phyloP scores from a whole-genome alignment of 2,113 vertebrate species.

The Sarotherodon lohbergeri region DNA sequence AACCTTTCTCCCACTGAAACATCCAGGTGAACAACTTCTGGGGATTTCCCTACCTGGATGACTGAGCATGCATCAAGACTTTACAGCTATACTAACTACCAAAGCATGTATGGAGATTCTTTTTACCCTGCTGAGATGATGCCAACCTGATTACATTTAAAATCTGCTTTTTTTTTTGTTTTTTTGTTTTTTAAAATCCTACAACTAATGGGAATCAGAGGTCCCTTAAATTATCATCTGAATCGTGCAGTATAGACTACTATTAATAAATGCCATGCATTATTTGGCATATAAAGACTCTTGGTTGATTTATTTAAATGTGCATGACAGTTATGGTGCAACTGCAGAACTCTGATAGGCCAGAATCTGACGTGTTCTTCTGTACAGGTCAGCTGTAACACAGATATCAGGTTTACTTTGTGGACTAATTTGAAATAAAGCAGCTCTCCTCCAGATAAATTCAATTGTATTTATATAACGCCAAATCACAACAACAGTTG shows the following conservation, averaged over 20 bases:
- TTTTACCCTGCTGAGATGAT: neutral
- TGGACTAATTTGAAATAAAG: neutral
- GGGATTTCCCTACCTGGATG: neutral
- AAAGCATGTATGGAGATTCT: neutral
- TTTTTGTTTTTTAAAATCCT: neutral
- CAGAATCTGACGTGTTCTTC: neutral
- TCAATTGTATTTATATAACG: rapidly evolving
- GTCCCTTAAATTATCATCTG: neutral
- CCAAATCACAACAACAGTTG: neutral
- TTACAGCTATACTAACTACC: neutral
- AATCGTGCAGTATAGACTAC: neutral
- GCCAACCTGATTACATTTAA: neutral
- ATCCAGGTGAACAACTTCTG: neutral
- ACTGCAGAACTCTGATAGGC: neutral
- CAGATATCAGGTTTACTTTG: neutral
- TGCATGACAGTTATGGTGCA: neutral
- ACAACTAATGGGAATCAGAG: neutral
- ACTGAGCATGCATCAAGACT: neutral
- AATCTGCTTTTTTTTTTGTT: neutral
- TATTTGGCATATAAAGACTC: neutral
- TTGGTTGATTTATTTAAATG: neutral
- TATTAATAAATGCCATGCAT: rapidly evolving
- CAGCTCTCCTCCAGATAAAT: neutral
- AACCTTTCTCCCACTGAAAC: neutral
- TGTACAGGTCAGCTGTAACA: neutral